These are phyloP conservation scores for Drosophila testacea DNA, from an alignment of 2,888 invertebrate genomes.

Conservation along the genomic window DNA sequence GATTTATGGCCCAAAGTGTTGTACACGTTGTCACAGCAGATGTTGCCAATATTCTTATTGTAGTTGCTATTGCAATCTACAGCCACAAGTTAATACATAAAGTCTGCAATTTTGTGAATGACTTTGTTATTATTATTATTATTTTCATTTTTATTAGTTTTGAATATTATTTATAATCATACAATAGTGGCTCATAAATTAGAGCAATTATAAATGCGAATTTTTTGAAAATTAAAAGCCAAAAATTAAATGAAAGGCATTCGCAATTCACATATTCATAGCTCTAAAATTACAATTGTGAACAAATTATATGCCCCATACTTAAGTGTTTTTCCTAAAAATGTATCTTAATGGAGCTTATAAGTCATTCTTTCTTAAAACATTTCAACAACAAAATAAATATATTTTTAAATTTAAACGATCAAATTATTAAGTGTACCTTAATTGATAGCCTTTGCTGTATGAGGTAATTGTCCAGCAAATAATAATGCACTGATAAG, in stretches of 20 bases:
- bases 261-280: too few relatives aligned
- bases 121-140: constrained; percentile 27
- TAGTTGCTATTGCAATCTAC: constrained; percentile 12
- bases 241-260: too few relatives aligned
- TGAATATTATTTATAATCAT: constrained; percentile 28
- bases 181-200: not conserved
- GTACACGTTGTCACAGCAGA: not conserved
- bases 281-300: too few relatives aligned
- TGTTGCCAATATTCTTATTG: not conserved
- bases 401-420: too few relatives aligned
- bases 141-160: not conserved
- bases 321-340: too few relatives aligned
- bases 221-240: too few relatives aligned
- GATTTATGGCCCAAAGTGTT: constrained; percentile 46
- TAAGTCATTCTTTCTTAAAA: too few relatives aligned
- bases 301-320: too few relatives aligned
- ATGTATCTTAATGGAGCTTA: too few relatives aligned
- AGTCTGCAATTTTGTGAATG: constrained; percentile 35
- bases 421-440: not conserved
- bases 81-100: constrained; percentile 18
- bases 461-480: constrained; percentile 46
- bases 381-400: too few relatives aligned
- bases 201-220: too few relatives aligned
- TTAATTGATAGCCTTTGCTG: constrained; percentile 30
- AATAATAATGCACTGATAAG: constrained; percentile 61